A percentile compares a stretch with the other conserved stretches of the same genome.
phyloP scores from a whole-genome alignment of 1,140 invertebrate genomes.

The Drosophila eugracilis region DNA sequence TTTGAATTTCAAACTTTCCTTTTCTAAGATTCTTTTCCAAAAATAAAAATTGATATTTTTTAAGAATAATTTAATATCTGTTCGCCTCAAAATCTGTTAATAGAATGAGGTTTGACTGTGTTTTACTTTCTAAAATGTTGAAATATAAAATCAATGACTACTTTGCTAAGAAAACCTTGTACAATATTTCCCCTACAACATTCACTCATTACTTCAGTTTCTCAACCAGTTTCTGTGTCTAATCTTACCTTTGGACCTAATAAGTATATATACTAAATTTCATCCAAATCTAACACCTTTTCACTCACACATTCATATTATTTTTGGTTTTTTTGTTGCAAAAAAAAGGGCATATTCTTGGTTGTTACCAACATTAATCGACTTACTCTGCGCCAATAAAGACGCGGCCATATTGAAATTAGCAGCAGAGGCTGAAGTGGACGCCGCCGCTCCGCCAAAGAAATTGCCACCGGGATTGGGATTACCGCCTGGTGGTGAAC shows the following conservation, averaged over 20 bases:
- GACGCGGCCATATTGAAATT: constrained; percentile 87
- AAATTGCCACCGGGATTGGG: constrained; percentile 22
- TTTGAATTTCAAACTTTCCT: too few species aligned
- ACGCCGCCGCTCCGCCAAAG: constrained; percentile 28
- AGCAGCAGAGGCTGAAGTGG: constrained; percentile 62
- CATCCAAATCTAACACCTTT: background rate
- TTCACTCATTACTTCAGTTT: too few species aligned
- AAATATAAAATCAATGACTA: too few species aligned
- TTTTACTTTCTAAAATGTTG: background rate
- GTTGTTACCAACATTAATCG: constrained; percentile 85
- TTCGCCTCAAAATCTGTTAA: too few species aligned
- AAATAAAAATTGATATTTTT: background rate
- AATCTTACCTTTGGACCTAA: background rate
- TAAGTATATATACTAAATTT: background rate
- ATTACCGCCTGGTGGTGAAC: constrained; percentile 5
- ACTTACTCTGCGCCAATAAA: constrained; percentile 92
- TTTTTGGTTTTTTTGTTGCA: background rate
- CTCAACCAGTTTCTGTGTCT: too few species aligned
- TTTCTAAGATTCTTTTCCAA: background rate
- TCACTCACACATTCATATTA: background rate
- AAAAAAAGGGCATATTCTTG: constrained; percentile 50
- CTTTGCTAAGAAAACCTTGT: background rate
- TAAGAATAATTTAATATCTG: background rate
- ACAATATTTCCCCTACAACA: background rate
- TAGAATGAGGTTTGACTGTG: too few species aligned